Evolutionary conservation across 2,888 invertebrate species (phyloP), one percentile per base, ranked within the genome.

Genomic region (Branchipolynoe longqiensis): DNA sequence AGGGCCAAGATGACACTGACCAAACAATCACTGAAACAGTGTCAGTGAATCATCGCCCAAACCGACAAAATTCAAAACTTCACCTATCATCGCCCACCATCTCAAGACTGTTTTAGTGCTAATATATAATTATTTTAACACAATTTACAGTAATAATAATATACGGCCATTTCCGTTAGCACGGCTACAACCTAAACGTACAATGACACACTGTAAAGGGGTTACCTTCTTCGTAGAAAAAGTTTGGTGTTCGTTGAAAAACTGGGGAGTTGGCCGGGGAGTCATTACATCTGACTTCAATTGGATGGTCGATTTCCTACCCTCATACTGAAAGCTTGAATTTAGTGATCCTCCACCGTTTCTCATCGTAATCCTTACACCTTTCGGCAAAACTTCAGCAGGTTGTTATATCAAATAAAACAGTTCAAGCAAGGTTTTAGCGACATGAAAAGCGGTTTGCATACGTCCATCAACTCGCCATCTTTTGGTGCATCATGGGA

Each of bases 181-280:
- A n/a, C n/a, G n/a, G n/a, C n/a, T n/a, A n/a, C n/a, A n/a, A n/a
- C n/a, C n/a, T n/a, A n/a, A n/a, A n/a, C n/a, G n/a, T n/a, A n/a
- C n/a, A n/a, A n/a, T n/a, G n/a, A n/a, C n/a, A n/a, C n/a, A n/a
- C n/a, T n/a, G n/a, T n/a, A n/a, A n/a, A n/a, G n/a, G n/a, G n/a
- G n/a, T 86, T 73, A 90, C 92, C 91, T 92, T 93, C 88, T 93
- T 93, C 0, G 92, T 92, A 1, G 92, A 92, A 87, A 93, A 92
- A 18, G 92, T 92, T 85, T 91, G 90, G 18, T 87, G 85, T 78
- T 92, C 90, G 28, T 86, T 85, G 73, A 91, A 92, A 84, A 92
- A 93, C 64, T 90, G 88, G 18, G 93, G 93, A 0, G 91, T 92
- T 31, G 93, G 93, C 56, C 92, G 87, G 31, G 92, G 92, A 83